Percentiles rank a stretch among this genome's conserved stretches.
Conservation (phyloP, 1,140 invertebrate species). For the Drosophila parabipectinata region DNA sequence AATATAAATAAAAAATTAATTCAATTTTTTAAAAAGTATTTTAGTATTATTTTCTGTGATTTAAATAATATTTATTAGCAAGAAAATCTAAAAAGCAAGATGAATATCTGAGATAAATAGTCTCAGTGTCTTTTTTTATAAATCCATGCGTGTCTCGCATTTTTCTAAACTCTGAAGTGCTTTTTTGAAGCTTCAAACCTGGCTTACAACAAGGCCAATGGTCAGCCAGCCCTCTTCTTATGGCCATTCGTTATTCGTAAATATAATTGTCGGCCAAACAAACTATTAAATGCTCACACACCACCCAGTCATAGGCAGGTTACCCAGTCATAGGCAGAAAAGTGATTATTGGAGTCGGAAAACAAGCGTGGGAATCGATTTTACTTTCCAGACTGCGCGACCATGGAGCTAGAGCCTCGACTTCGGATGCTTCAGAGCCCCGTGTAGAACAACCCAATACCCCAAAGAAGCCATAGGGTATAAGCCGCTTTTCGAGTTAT, state of each 20-base stretch:
- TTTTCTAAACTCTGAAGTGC: conserved; percentile 45
- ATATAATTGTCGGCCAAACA: conserved; percentile 15
- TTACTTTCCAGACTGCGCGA: conserved; percentile 24
- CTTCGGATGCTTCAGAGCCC: not conserved
- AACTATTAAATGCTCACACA: conserved; percentile 19
- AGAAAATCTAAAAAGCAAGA: no score
- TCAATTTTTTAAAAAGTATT: not conserved
- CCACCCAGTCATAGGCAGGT: no score
- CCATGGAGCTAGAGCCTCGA: conserved; percentile 1
- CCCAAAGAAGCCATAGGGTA: conserved; percentile 36
- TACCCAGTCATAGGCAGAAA: conserved; percentile 3
- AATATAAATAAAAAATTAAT: not conserved
- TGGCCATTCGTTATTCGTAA: conserved; percentile 64
- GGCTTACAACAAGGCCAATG: conserved; percentile 66
- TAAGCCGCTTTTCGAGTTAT: conserved; percentile 7
- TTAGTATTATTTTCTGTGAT: not conserved
- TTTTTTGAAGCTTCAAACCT: conserved; percentile 26
- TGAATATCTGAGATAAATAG: no score
- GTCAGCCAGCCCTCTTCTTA: conserved; percentile 38
- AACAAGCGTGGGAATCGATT: conserved; percentile 49
- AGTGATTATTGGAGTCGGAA: conserved; percentile 9
- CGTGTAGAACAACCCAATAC: not conserved
- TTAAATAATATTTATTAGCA: not conserved
- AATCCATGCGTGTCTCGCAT: conserved; percentile 30
- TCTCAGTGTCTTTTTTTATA: conserved; percentile 46